Conservation (phyloP, 1,140 invertebrate species). For the Sarcophaga peregrina region DNA sequence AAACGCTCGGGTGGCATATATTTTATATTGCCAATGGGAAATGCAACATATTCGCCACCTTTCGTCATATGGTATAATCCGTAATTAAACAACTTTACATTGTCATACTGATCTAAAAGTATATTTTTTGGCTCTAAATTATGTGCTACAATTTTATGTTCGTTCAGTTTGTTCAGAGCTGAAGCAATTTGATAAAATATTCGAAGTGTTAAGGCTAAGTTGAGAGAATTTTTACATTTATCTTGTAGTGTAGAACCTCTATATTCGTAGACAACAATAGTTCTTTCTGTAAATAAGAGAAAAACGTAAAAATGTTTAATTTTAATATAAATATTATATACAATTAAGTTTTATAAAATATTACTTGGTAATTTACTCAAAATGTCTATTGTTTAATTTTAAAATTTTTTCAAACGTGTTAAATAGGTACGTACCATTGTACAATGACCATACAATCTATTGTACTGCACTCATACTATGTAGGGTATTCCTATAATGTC, state of each 20-base stretch:
- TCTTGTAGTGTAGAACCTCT: conserved; percentile 75
- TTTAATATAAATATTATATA: background rate
- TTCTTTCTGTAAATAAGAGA: conserved; percentile 76
- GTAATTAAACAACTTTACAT: conserved; percentile 91
- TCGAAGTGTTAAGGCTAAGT: conserved; percentile 71
- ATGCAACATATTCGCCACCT: conserved; percentile 74
- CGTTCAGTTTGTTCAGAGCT: conserved; percentile 81
- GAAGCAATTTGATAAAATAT: conserved; percentile 75
- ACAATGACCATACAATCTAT: too few relatives aligned
- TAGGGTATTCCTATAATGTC: too few relatives aligned
- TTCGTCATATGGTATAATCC: conserved; percentile 93
- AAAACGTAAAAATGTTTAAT: background rate
- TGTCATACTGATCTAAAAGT: conserved; percentile 76
- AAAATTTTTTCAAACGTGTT: too few relatives aligned
- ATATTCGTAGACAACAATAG: conserved; percentile 89
- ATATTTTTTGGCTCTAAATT: conserved; percentile 88
- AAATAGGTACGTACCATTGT: too few relatives aligned
- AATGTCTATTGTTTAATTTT: background rate
- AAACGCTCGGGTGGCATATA: conserved; percentile 90
- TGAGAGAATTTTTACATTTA: conserved; percentile 67
- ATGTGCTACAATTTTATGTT: conserved; percentile 79
- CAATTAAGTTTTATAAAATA: background rate
- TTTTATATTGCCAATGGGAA: conserved; percentile 87
- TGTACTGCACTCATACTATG: too few relatives aligned
- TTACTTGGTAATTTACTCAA: background rate